Base-by-base conservation (phyloP, 2,113 vertebrate genomes). In the Sinocyclocheilus anshuiensis region DNA sequence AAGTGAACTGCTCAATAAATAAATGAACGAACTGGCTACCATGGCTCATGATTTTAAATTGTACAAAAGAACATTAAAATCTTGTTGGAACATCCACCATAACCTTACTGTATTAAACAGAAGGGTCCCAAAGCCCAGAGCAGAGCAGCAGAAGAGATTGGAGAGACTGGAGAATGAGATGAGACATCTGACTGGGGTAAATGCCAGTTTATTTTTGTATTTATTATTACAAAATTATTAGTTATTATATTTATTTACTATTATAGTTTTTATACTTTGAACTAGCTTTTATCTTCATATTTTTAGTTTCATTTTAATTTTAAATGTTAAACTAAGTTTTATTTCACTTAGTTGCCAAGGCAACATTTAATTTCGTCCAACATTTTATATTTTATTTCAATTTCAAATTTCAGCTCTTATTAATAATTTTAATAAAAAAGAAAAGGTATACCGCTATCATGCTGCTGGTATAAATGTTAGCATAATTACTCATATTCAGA, bases 111-210 rank as follows among this genome's bases (percentile, higher is more conserved):
- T 79, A 33, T 42, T 76, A 36, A 77, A 26, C 86, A 96, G 95
- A 77, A 91, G 89, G 79, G 45, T 85, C 18, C 81, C 90, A 72
- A 94, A 89, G 71, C 42, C 84, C 22, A 88, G 22, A 86, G 87
- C 82, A 22, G 93, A 91, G 11, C 86, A 81, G 29, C 87, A 71
- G 76, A 87, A 63, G 79, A 90, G 90, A 42, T 2, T 87, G 22
- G 89, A 92, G 59, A 87, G 71, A 42, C 72, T 88, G 13, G 92
- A 91, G 33, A 86, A 84, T 79, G 89, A 89, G 45, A 82, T 86
- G 72, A 85, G 45, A 6, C 86, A n/a, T 5, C 69, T 89, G 72
- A 85, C 89, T 63, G 88, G 61, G 92, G 95, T 96, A 91, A 90
- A 88, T 80, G 59, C 26, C 29, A 71, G 20, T 57, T 63, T 50